Conservation (phyloP, 2,797 vertebrate genomes). For the Cirrhinus molitorella region DNA sequence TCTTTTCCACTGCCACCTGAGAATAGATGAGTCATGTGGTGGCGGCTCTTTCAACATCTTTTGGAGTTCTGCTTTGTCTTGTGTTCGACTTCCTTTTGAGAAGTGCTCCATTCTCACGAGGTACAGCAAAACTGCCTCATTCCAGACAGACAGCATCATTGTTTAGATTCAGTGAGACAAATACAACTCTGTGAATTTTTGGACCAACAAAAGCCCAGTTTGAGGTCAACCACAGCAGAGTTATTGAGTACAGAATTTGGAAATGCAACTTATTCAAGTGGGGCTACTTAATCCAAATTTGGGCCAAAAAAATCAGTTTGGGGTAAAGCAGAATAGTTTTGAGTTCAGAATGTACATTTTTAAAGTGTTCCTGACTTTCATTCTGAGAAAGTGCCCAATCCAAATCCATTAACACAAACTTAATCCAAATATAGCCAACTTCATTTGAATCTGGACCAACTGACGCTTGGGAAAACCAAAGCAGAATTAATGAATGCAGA, state of each 20-base stretch:
- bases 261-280: no score
- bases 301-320: neutral
- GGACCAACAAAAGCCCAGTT: conserved; percentile 2
- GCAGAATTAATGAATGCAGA: neutral
- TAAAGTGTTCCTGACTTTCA: neutral
- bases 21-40: conserved; percentile 74
- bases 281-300: neutral
- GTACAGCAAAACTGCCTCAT: conserved; percentile 35
- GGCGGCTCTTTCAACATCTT: conserved; percentile 45
- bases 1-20: conserved; percentile 75
- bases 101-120: conserved; percentile 31
- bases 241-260: neutral
- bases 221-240: neutral
- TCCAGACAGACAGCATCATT: conserved; percentile 29
- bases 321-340: no score
- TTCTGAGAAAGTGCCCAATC: neutral
- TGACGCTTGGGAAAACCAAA: neutral
- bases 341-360: no score
- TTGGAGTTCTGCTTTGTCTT: conserved; percentile 46
- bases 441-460: neutral
- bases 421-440: neutral
- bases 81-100: conserved; percentile 37
- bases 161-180: conserved; percentile 19
- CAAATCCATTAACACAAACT: neutral
- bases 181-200: conserved; percentile 16